Base-by-base conservation (phyloP, 2,888 invertebrate species). In the Pocota personata region DNA sequence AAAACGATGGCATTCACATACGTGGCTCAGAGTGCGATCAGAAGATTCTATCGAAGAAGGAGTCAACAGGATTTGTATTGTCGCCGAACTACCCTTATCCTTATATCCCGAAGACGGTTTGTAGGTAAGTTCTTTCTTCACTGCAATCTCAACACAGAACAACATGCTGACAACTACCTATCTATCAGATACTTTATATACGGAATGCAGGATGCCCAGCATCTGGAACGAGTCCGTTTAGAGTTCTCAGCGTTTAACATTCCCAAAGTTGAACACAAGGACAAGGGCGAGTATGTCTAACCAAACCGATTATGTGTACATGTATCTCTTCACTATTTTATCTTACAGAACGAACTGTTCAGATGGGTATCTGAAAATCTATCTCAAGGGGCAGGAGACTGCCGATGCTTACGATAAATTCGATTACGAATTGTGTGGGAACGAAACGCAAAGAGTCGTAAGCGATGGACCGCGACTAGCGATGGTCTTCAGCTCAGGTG, bases 11-110 rank as follows among this genome's bases (percentile, higher is more conserved):
- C 89, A 97, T 97, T 94, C 98, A 98, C 93, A 98, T 98, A 92
- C 95, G 97, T 92, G 98, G 98, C 91, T 98, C 98, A 89, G 99
- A 99, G 94, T 99, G 99, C 94, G 99, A 99, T 94, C 98, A 98
- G 93, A 97, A 98, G 93, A 98, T 99, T 91, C 95, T 98, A 90
- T 98, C 98, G 93, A 96, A 96, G 93, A 97, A 97, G 93, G 97
- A 98, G 93, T 97, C 98, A 80, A 96, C 95, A 90, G 99, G 99
- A 89, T 95, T 95, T 92, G 98, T 99, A 90, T 97, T 97, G 94
- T 98, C 98, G 93, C 99, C 99, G 89, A 98, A 98, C 94, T 99
- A 97, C 94, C 98, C 98, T 91, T 97, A 95, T 93, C 97, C 96
- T 88, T 98, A 98, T 94, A 97, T 98, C 93, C 96, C 96, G 90